Evolutionary conservation across 2,797 vertebrate genomes (phyloP).

Genomic region (Acanthiza pusilla): DNA sequence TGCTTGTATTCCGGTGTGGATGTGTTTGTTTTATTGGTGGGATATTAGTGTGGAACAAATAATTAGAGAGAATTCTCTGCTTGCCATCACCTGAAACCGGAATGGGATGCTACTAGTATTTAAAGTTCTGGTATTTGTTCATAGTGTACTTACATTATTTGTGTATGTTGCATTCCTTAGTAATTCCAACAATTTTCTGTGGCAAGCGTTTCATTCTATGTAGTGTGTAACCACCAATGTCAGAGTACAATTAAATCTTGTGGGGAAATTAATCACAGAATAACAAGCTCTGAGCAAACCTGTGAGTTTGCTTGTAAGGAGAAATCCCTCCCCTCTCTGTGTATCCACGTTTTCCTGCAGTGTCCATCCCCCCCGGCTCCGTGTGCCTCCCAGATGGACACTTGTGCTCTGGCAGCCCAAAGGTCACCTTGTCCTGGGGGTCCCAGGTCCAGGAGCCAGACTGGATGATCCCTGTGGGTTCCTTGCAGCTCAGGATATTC

Average conservation of each 20-base stretch:
- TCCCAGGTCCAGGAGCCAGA: rapidly evolving
- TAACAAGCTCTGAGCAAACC: background rate
- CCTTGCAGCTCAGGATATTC: rapidly evolving
- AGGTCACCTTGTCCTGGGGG: background rate
- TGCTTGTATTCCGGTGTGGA: background rate
- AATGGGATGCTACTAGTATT: background rate
- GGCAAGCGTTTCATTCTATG: background rate
- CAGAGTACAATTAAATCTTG: background rate
- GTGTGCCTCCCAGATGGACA: background rate
- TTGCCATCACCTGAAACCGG: background rate
- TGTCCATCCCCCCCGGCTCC: background rate
- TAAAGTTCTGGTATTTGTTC: background rate
- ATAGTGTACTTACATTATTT: background rate
- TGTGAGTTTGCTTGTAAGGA: background rate
- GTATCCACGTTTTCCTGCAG: background rate
- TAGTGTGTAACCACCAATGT: background rate
- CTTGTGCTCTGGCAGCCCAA: background rate
- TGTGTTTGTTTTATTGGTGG: background rate
- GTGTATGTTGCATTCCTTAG: background rate
- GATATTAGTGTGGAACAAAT: background rate
- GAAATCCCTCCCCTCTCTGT: background rate
- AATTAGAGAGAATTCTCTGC: background rate
- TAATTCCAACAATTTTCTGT: background rate
- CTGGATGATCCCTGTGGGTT: background rate
- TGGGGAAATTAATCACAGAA: background rate